Evolutionary conservation across 2,113 vertebrate species (phyloP), one percentile per base, ranked within the genome.

Genomic region (Falco punctatus): DNA sequence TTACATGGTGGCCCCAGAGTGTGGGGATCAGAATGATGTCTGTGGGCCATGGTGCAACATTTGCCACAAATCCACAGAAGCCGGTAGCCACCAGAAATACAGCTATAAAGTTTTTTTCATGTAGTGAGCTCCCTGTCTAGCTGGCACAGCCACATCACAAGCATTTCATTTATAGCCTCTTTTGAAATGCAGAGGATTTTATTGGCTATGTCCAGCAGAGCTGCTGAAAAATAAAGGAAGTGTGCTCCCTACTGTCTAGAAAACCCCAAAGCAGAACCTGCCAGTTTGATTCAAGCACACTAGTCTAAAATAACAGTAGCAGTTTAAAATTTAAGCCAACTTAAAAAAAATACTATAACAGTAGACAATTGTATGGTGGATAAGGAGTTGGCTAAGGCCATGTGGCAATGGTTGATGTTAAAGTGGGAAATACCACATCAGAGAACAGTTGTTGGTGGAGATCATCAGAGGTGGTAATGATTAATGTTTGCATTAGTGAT

Each of bases 231-330:
- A 79, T 95, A 69, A 75, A 94, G 83, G 70, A 91, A 94, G 81
- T 92, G 83, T 94, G 94, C 95, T 94, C 97, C 89, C 97, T 97
- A 69, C 91, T 88, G 94, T 91, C 88, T 82, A 57, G 40, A 81
- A 87, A 75, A 69, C 28, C 30, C 66, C 66, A 87, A 44, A 54
- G 72, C 57, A 77, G 57, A 85, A 58, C 27, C 40, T 74, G 58
- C 21, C 62, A 18, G 88, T 38, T 52, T 54, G 49, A 54, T 42
- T 81, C 22, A 64, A 67, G 52, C 55, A 48, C 28, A 5, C 9
- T 44, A 49, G 17, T 54, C 61, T 92, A 54, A 90, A 90, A 71
- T 15, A 61, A 8, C 20, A 86, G n/a, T 30, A 74, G 32, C 6
- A n/a, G 30, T 44, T 85, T 52, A 30, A 88, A 83, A 62, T 16